These are phyloP conservation scores for Neosalanx taihuensis DNA, from an alignment of 2,797 vertebrate species.

Conservation along the genomic window DNA sequence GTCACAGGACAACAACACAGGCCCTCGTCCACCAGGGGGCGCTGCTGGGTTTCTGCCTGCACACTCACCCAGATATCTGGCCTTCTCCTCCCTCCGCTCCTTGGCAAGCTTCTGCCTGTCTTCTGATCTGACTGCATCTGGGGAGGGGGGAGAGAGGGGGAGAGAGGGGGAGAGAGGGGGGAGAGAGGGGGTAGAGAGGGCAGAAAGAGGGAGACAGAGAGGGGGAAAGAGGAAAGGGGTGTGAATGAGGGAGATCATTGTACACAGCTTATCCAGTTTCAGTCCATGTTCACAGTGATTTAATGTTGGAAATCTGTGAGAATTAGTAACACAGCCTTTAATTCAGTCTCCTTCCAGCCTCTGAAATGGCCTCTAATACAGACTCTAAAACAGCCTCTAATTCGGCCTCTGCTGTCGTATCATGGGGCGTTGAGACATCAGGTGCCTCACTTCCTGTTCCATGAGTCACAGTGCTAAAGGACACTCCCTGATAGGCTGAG, in stretches of 20 bases:
- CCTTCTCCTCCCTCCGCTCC: constrained; percentile 89
- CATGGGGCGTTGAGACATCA: background rate
- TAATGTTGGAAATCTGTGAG: constrained; percentile 22
- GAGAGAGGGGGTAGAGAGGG: background rate
- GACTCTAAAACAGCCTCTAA: background rate
- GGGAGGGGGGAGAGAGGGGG: constrained; percentile 2
- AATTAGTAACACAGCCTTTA: background rate
- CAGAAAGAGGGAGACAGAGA: background rate
- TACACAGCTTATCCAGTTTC: constrained; percentile 1
- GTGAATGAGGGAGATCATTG: constrained; percentile 26
- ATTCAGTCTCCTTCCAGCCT: too few species aligned
- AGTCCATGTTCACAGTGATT: constrained; percentile 32
- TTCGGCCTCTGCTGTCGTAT: background rate
- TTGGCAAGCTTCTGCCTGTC: constrained; percentile 91
- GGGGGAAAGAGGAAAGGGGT: background rate
- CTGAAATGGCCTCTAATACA: background rate
- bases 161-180: constrained; percentile 2
- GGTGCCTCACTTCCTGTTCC: background rate
- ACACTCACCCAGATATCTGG: constrained; percentile 90
- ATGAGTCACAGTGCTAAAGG: background rate
- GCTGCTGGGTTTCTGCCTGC: constrained; percentile 30
- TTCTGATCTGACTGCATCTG: constrained; percentile 86
- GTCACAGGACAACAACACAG: constrained; percentile 10
- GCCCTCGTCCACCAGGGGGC: constrained; percentile 55
- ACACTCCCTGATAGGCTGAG: background rate